Base-by-base conservation (phyloP, 2,113 vertebrate species). In the Cariama cristata region DNA sequence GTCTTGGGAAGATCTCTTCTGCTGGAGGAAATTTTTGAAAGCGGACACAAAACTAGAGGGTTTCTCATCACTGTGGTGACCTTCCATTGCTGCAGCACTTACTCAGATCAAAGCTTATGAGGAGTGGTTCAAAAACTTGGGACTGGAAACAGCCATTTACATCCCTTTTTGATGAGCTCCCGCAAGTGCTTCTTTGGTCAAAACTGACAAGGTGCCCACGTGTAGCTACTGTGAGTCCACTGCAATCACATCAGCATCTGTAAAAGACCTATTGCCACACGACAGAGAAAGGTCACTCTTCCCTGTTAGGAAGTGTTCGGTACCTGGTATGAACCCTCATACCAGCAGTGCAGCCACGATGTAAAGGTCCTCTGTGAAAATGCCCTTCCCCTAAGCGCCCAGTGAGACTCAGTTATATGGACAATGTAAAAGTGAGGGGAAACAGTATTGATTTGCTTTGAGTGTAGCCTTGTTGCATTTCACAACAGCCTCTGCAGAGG, bases 221-320 rank as follows among this genome's bases (percentile, higher is more conserved):
- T 44, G 45, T 42, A 69, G 30, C 11, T 75, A 38, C 14, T 56
- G 15, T 44, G 63, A 75, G 45, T 52, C 53, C 26, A 28, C 13
- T 0, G 0, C 1, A 1, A 21, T 40, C 45, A 64, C 1, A 1
- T 69, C 23, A 72, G 17, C 32, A n/a, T 59, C 59, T 66, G 28
- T 69, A 53, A 49, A 52, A 64, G 45, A 44, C 26, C 71, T 44
- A 19, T 9, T 55, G 44, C 14, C 38, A 28, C 30, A 40, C 11
- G 44, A 42, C 42, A 75, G 52, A 63, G 13, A 62, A 28, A 67
- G 21, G 21, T 33, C 23, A 44, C 12, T 38, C 20, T 45, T 55
- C 14, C 9, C 33, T 77, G 30, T 28, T 26, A 22, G 44, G 45
- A 71, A 59, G 22, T 0, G 0, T 56, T 71, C 75, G 24, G 17